phyloP scores from a whole-genome alignment of 2,797 vertebrate genomes.

The Sebastiscus albofasciatus region DNA sequence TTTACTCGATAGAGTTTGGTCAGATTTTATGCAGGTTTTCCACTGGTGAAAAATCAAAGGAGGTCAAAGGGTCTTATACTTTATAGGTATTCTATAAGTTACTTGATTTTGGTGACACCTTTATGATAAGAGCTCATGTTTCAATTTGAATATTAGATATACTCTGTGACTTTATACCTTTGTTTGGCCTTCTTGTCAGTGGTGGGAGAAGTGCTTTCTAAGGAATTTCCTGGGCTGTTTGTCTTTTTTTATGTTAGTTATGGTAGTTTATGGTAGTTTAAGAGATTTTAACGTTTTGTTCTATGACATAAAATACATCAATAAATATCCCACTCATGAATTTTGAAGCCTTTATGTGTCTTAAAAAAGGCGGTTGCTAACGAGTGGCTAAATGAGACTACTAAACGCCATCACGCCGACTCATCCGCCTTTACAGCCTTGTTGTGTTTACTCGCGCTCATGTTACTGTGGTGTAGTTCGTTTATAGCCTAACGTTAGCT shows the following conservation, averaged over 20 bases:
- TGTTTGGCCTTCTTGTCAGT: not conserved
- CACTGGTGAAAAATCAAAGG: slow-evolving; percentile 20
- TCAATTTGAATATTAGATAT: not conserved
- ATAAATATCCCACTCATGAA: too few relatives aligned
- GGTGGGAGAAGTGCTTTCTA: not conserved
- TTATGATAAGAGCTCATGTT: not conserved
- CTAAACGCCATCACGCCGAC: too few relatives aligned
- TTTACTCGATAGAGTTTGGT: slow-evolving; percentile 51
- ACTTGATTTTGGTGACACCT: not conserved
- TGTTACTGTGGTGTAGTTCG: too few relatives aligned
- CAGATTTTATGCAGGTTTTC: slow-evolving; percentile 48
- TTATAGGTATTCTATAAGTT: not conserved
- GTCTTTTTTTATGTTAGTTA: not conserved
- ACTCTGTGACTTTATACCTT: not conserved
- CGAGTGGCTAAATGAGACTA: too few relatives aligned
- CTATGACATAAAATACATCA: too few relatives aligned
- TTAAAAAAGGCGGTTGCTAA: too few relatives aligned
- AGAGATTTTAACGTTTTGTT: too few relatives aligned
- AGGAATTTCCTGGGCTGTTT: not conserved
- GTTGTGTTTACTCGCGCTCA: too few relatives aligned
- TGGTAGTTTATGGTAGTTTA: too few relatives aligned
- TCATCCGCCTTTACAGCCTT: too few relatives aligned
- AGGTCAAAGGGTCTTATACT: slow-evolving; percentile 29
- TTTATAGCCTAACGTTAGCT: too few relatives aligned
- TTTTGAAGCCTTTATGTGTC: too few relatives aligned